Evolutionary conservation across 2,113 vertebrate species (phyloP).

Genomic region (Anhinga rufa): DNA sequence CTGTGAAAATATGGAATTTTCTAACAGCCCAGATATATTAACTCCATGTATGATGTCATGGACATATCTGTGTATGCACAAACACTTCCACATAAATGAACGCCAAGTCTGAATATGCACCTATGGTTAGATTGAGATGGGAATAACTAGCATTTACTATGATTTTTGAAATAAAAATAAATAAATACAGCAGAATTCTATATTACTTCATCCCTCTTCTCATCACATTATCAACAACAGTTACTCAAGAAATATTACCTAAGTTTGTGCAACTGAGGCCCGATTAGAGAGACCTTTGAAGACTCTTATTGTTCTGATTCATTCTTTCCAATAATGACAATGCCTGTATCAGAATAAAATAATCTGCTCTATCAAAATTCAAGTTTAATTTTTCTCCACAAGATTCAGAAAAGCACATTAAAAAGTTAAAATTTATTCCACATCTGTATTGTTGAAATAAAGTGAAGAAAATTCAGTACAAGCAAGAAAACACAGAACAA

Average conservation of each 20-base stretch:
- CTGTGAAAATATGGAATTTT: not conserved
- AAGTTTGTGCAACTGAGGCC: not conserved
- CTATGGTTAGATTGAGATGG: not conserved
- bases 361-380: not conserved
- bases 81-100: not conserved
- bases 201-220: not conserved
- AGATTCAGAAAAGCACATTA: not conserved
- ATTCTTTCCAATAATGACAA: not conserved
- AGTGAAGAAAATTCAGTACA: not conserved
- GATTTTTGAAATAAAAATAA: not conserved
- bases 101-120: not conserved
- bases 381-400: not conserved
- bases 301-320: not conserved
- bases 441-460: not conserved
- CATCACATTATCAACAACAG: not conserved
- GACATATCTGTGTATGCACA: not conserved
- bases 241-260: not conserved
- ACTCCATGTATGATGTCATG: not conserved
- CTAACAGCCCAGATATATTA: not conserved
- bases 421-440: not conserved
- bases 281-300: not conserved
- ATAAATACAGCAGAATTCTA: not conserved
- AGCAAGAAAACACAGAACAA: not conserved
- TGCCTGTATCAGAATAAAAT: not conserved
- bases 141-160: not conserved